Evolutionary conservation across 2,113 vertebrate genomes (phyloP), one percentile per base, ranked within the genome.

Genomic region (Halichoeres trimaculatus): DNA sequence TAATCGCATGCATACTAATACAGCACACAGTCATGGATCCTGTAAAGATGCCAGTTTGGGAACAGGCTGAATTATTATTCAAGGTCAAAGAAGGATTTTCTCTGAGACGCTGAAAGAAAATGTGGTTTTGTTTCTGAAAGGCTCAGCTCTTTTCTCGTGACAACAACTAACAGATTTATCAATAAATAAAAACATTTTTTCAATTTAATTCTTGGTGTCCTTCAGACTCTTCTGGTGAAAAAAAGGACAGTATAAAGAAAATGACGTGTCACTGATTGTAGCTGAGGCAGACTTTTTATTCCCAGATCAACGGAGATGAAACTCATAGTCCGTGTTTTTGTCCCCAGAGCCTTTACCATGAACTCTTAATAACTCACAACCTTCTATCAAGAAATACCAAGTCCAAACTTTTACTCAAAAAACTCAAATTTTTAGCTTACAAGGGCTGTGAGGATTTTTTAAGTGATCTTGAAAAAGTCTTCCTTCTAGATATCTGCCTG

Each of bases 1-100:
- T 19, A 40, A 63, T 20, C 58, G 67, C 35, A 56, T 57, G 65
- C 66, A 82, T 80, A 65, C 35, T 71, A 80, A 84, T 70, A 19
- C 56, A 48, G 19, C 45, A 70, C 35, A 53, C 40, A 78, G 30
- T 38, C 70, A 54, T 24, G 54, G 55, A 78, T 65, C 19, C 50
- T 72, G 40, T 30, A 20, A 68, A 76, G 52, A 69, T 12, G 56
- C 13, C 38, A 34, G 57, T 63, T 53, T 59, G 14, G 36, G 41
- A 75, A 43, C 1, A 52, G 40, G 38, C 41, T 60, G 48, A 36
- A 61, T 62, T 59, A 62, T 66, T 56, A 81, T 76, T 78, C 63
- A 85, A 80, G 60, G 73, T 74, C 50, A 83, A 35, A 51, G 26
- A 40, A 51, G 62, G 43, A 4, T 51, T 66, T 30, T 47, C 3